These are phyloP conservation scores for Teleogryllus occipitalis DNA, from an alignment of 1,140 invertebrate genomes.

Conservation along the genomic window DNA sequence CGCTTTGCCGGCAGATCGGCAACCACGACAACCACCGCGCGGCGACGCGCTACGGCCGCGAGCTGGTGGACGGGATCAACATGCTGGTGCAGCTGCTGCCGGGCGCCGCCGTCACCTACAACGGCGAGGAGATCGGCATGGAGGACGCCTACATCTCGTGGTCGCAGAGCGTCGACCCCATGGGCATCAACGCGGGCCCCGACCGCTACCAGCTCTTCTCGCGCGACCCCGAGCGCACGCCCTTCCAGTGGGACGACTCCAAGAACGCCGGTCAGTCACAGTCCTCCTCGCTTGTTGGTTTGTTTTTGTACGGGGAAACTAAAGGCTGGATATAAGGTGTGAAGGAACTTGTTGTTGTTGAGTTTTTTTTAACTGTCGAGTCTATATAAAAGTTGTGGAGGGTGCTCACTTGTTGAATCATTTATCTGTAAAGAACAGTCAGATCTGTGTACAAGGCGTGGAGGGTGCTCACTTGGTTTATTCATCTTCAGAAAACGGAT, in stretches of 20 bases:
- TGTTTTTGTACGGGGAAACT: too few relatives aligned
- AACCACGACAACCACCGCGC: slow-evolving; percentile 65
- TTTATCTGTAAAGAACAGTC: too few relatives aligned
- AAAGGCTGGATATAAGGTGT: too few relatives aligned
- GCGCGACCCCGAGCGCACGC: slow-evolving; percentile 58
- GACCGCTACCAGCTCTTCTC: slow-evolving; percentile 42
- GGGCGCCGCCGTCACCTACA: slow-evolving; percentile 70
- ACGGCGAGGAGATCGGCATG: slow-evolving; percentile 82
- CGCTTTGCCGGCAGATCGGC: slow-evolving; percentile 39
- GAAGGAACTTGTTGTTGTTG: too few relatives aligned
- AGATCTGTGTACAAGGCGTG: too few relatives aligned
- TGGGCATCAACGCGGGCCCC: slow-evolving; percentile 44
- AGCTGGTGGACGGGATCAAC: slow-evolving; percentile 60
- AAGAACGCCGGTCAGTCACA: slow-evolving; percentile 46
- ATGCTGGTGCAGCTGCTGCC: slow-evolving; percentile 66
- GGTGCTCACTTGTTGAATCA: too few relatives aligned
- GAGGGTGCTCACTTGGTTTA: too few relatives aligned
- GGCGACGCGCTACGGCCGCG: slow-evolving; percentile 50
- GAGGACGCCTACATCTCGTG: slow-evolving; percentile 48
- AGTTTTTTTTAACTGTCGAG: neutral
- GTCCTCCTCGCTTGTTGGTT: neutral
- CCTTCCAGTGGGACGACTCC: slow-evolving; percentile 63
- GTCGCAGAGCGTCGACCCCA: slow-evolving; percentile 47
- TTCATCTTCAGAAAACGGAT: too few relatives aligned
- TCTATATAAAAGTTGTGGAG: neutral